Conservation (phyloP, 2,113 vertebrate species). For the Hippocampus mohnikei region DNA sequence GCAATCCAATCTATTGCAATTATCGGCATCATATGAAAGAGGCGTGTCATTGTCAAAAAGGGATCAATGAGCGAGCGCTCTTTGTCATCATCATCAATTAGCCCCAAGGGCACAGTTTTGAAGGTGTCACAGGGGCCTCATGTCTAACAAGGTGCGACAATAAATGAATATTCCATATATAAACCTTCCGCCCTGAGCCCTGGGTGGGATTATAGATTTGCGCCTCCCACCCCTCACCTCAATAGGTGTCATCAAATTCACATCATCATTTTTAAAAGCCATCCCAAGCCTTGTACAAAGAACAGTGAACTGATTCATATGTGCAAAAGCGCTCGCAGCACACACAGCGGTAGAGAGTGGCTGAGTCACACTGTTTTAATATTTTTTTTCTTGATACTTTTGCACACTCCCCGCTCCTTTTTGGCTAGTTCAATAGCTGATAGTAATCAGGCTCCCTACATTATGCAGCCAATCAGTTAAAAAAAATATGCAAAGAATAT, state of each 20-base stretch:
- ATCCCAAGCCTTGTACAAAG: background rate
- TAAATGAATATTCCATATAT: background rate
- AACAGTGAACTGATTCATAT: background rate
- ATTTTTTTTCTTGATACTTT: background rate
- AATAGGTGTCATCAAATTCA: background rate
- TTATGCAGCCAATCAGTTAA: background rate
- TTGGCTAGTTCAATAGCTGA: too few relatives aligned
- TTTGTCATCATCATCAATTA: constrained; percentile 40
- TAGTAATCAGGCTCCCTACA: background rate
- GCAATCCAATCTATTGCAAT: constrained; percentile 42
- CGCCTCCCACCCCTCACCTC: background rate
- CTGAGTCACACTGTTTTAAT: background rate
- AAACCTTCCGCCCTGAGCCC: background rate
- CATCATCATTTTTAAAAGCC: background rate
- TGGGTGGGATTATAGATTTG: background rate
- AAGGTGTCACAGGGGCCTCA: constrained; percentile 19
- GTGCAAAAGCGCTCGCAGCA: background rate
- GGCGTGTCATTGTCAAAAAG: constrained; percentile 21
- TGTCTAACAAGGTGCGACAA: constrained; percentile 1
- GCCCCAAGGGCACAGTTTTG: constrained; percentile 18
- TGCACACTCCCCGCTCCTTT: background rate
- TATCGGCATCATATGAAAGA: constrained; percentile 45
- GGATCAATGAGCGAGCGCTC: constrained; percentile 49
- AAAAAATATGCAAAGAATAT: background rate
- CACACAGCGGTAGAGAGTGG: background rate